Evolutionary conservation across 2,113 vertebrate genomes (phyloP).

Genomic region (Chloropsis hardwickii): DNA sequence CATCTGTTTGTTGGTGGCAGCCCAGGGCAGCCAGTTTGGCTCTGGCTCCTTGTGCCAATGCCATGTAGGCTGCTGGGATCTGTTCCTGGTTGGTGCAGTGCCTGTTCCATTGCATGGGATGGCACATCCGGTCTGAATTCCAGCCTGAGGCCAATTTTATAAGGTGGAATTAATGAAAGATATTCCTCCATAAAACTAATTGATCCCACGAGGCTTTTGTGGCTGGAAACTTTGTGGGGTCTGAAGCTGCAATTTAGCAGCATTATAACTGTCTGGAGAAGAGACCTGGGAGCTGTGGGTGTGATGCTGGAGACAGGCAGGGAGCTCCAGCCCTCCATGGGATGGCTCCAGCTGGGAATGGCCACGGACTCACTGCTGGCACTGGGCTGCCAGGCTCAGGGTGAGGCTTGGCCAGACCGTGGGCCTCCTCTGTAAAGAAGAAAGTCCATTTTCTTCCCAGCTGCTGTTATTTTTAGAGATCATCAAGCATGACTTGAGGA

Average conservation of each 20-base stretch:
- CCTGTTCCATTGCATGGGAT: not conserved
- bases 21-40: not conserved
- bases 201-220: not conserved
- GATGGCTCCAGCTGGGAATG: not conserved
- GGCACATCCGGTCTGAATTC: not conserved
- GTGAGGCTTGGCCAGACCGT: not conserved
- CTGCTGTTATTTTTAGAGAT: not conserved
- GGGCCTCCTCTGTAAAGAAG: not conserved
- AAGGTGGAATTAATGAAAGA: not conserved
- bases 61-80: not conserved
- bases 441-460: not conserved
- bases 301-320: not conserved
- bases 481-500: not conserved
- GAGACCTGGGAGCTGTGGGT: not conserved
- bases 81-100: not conserved
- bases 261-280: not conserved
- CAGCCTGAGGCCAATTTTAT: accelerated
- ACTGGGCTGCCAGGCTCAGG: not conserved
- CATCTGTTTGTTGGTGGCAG: not conserved
- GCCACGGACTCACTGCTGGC: accelerated
- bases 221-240: not conserved
- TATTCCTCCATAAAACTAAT: not conserved
- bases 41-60: not conserved
- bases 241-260: not conserved
- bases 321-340: not conserved